Percentiles rank a stretch among this genome's conserved stretches.
Conservation (phyloP, 2,888 invertebrate species). For the Pristionchus maxplancki region DNA sequence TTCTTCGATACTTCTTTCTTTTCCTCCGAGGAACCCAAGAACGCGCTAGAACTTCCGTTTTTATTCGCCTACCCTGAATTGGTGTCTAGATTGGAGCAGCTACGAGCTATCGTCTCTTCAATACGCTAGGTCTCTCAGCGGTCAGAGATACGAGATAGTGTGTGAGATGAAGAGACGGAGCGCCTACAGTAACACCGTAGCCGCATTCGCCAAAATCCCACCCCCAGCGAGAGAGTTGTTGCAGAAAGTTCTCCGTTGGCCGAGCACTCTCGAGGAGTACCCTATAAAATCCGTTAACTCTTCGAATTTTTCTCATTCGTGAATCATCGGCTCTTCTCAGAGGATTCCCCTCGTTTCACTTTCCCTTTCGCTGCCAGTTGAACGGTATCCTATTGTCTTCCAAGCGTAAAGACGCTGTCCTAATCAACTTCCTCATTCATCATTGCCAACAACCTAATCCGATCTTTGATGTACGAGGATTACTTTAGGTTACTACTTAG, state of each 20-base stretch:
- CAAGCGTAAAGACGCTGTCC: neutral
- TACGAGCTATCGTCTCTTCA: neutral
- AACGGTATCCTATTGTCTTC: neutral
- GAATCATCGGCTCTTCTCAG: no score
- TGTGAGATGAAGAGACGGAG: neutral
- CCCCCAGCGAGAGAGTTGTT: neutral
- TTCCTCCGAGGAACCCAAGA: neutral
- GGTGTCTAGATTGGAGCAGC: neutral
- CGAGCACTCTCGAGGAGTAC: neutral
- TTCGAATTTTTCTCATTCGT: no score
- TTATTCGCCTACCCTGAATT: neutral
- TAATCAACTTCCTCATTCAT: neutral
- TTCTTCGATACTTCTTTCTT: neutral
- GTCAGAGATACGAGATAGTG: neutral
- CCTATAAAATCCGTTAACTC: neutral
- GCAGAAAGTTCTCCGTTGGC: neutral
- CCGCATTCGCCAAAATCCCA: neutral
- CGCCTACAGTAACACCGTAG: neutral
- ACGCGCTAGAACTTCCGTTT: no score
- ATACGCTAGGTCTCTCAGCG: neutral
- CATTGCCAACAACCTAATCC: neutral
- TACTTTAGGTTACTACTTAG: neutral
- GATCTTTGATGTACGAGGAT: neutral
- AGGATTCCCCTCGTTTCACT: no score
- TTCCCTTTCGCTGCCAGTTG: no score